Evolutionary conservation across 1,140 invertebrate species (phyloP), one percentile per base, ranked within the genome.

Genomic region (Zaprionus nigranus): DNA sequence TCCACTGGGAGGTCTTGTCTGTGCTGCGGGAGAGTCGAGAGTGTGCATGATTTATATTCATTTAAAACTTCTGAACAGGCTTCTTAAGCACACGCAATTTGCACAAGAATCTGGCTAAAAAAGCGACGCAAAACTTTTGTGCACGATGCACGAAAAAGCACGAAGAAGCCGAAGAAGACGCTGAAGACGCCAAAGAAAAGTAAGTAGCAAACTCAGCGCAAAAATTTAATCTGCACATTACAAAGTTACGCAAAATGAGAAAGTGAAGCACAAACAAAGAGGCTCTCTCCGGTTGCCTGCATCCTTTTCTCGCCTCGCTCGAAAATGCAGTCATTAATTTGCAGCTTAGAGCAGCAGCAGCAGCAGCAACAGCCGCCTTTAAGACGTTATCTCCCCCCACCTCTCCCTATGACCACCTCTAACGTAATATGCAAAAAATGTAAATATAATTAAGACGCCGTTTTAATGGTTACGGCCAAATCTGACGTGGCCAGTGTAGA

Each of bases 271-370:
- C 36, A 20, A 71, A 77, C 62, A 73, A 77, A 67, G 69, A 62
- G 26, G 63, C 58, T 13, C 24, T 24, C 62, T 46, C 17, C 20
- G 49, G 11, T 65, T 28, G 68, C 40, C 58, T 79, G 82, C 72
- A 77, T 71, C 68, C 75, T 78, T 70, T 79, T 65, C 46, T 34
- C 28, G 57, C 34, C 54, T 63, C 54, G 26, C 75, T 69, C 43
- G 58, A 74, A 84, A 85, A 68, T 85, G 85, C 85, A 88, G 54
- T 81, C 84, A 84, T 88, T 88, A 90, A 88, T 88, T 90, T 88
- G 22, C 24, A 76, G 85, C 85, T 88, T 90, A 81, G 60, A 70
- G 75, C 63, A 54, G 51, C 9, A 30, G 53, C 62, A 61, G 57
- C 64, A 51, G 30, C 5, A 22, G 30, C 30, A 9, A 28, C 26